phyloP scores from a whole-genome alignment of 2,113 vertebrate genomes.

The Hepsetus odoe region DNA sequence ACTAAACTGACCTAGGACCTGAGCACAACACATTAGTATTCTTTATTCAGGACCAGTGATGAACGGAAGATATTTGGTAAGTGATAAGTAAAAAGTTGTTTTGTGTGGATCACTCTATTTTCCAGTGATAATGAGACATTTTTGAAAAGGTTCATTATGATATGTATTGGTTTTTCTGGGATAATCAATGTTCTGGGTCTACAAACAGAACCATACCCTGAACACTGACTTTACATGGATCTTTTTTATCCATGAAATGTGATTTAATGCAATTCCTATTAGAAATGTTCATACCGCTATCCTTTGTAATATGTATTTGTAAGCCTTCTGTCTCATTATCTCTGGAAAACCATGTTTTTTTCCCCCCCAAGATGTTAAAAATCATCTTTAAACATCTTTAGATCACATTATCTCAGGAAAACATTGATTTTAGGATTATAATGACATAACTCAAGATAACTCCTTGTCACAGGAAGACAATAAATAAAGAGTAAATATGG shows the following conservation, averaged over 20 bases:
- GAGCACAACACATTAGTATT: conserved; percentile 20
- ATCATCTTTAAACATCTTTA: too few relatives aligned
- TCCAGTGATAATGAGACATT: not conserved
- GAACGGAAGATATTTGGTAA: not conserved
- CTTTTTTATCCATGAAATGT: too few relatives aligned
- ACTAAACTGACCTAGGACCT: conserved; percentile 1
- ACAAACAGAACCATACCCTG: too few relatives aligned
- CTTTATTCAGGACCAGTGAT: not conserved
- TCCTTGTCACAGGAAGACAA: not conserved
- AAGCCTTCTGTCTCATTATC: too few relatives aligned
- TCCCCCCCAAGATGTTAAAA: too few relatives aligned
- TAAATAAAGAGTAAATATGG: not conserved
- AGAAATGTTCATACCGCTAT: too few relatives aligned
- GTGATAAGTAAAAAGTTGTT: not conserved
- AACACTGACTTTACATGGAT: too few relatives aligned
- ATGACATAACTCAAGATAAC: not conserved
- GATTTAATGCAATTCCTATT: too few relatives aligned
- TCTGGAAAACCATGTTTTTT: too few relatives aligned
- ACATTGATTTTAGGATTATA: not conserved
- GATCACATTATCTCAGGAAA: not conserved
- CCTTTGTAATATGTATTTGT: too few relatives aligned
- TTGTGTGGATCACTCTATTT: not conserved
- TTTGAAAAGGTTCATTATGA: not conserved
- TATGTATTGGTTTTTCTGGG: not conserved
- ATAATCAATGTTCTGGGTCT: too few relatives aligned